Evolutionary conservation across 1,140 invertebrate species (phyloP).

Genomic region (Drosophila trapezifrons): DNA sequence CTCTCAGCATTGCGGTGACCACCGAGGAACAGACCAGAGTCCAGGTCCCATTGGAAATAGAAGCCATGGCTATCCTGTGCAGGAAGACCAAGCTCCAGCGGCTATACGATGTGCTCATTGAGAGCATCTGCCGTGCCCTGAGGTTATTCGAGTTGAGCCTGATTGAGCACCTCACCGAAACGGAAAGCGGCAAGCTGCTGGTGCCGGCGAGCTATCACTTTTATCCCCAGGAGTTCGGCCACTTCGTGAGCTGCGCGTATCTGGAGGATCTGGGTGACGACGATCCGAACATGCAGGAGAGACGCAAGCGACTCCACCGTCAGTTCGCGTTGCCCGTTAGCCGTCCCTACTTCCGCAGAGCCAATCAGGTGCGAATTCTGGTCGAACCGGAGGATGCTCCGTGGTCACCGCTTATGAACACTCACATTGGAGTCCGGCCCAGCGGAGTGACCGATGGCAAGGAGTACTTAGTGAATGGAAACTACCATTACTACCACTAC

Average conservation of each 20-base stretch:
- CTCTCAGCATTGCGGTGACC: constrained; percentile 63
- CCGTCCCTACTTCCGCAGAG: constrained; percentile 89
- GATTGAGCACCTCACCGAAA: constrained; percentile 78
- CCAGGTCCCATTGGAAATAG: constrained; percentile 87
- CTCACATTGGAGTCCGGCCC: constrained; percentile 87
- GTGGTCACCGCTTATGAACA: constrained; percentile 88
- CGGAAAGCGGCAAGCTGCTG: constrained; percentile 48
- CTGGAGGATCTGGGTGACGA: constrained; percentile 87
- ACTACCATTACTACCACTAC: constrained; percentile 98
- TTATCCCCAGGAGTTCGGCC: constrained; percentile 86
- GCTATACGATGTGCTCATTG: constrained; percentile 89
- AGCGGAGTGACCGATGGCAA: constrained; percentile 84
- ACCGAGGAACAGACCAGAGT: constrained; percentile 73
- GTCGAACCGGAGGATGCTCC: constrained; percentile 83
- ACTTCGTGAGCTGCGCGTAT: constrained; percentile 91
- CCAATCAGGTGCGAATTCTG: constrained; percentile 88
- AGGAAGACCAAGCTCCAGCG: constrained; percentile 87
- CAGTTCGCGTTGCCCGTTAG: constrained; percentile 88
- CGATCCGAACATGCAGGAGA: constrained; percentile 85
- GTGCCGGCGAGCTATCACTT: constrained; percentile 83
- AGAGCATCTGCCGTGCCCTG: constrained; percentile 89
- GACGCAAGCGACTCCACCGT: constrained; percentile 88
- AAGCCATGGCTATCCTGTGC: constrained; percentile 89
- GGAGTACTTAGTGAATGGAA: constrained; percentile 89
- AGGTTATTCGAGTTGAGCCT: constrained; percentile 87